Evolutionary conservation across 1,140 invertebrate genomes (phyloP), one percentile per base, ranked within the genome.

Genomic region (Hyles vespertilio): DNA sequence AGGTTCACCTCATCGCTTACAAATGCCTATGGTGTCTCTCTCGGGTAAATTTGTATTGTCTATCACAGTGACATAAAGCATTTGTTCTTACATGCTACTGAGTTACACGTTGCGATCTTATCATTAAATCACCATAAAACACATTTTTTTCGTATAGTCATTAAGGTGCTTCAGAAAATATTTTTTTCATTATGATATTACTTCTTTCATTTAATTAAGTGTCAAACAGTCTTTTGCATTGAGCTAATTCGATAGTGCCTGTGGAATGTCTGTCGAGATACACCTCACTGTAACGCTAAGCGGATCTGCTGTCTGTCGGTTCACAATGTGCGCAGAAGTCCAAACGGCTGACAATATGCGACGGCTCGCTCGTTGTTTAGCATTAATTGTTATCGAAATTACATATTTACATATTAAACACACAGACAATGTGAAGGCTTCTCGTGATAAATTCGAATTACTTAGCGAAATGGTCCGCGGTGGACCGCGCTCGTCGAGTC

Each of bases 11-110:
- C 8, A 43, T 70, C 61, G 5, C 5, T 73, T 71, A 74, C 74
- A 84, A 79, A 80, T 77, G 84, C 74, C 77, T 79, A 79, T 81
- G 74, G 78, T 80, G 84, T 80, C 73, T 79, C 77, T 78, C 81
- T 84, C 81, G 77, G 83, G 70, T 84, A 82, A 73, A 79, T 81
- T 77, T 79, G 74, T 80, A 81, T 85, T 83, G 80, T 84, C 79
- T 85, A 88, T 88, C 85, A 88, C 85, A 88, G 85, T 83, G 83
- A 79, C 76, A 72, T 88, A 85, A 85, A 86, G 84, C 84, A 87
- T 88, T 84, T 87, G 78, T 86, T 78, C 83, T 88, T 88, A 88
- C 79, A 85, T 86, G 79, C 85, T 88, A 87, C 81, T 87, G 85
- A 88, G 80, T 88, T 83, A 81, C 71, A 82, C 75, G 79, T 82